Base-by-base conservation (phyloP, 2,113 vertebrate species). In the Romanogobio albipinnatus region DNA sequence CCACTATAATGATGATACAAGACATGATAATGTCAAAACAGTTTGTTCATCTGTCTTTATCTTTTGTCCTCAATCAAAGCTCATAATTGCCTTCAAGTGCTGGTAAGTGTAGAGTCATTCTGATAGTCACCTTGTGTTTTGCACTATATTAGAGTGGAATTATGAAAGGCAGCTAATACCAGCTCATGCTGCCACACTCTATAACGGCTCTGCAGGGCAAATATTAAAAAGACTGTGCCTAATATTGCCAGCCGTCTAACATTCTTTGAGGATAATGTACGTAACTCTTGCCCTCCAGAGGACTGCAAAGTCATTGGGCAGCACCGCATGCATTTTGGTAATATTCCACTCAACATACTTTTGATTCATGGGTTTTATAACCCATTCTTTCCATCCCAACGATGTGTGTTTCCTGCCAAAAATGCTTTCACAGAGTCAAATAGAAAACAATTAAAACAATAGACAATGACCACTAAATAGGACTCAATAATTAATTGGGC, bases 161-260 rank as follows among this genome's bases (percentile, higher is more conserved):
- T 81, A 74, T 33, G 66, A 64, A 83, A 59, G 61, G n/a, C 15
- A 24, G n/a, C 76, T 87, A 51, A 71, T 75, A 24, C 59, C 82
- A 53, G 26, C 83, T 58, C 43, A 66, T 26, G 61, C 82, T 78
- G 58, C 68, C 45, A 70, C 26, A 8, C 53, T 75, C 45, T 8
- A 4, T 33, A 66, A 17, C n/a, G 51, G 53, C 87, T 75, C 76
- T 61, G 62, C 26, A 26, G 75, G 78, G 78, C 29, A 43, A 51
- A 64, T 53, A 29, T 86, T 85, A 81, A 82, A 86, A 79, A 86
- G 78, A 71, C 75, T 24, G 76, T 0, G 24, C 68, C 70, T 62
- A 39, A 39, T 39, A 39, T 39, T 7, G 17, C 64, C 26, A 74
- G 84, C 53, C 13, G 56, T 71, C 56, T 5, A 86, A 79, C 61